Evolutionary conservation across 2,888 invertebrate genomes (phyloP), one percentile per base, ranked within the genome.

Genomic region (Chloroclystis v-ata): DNA sequence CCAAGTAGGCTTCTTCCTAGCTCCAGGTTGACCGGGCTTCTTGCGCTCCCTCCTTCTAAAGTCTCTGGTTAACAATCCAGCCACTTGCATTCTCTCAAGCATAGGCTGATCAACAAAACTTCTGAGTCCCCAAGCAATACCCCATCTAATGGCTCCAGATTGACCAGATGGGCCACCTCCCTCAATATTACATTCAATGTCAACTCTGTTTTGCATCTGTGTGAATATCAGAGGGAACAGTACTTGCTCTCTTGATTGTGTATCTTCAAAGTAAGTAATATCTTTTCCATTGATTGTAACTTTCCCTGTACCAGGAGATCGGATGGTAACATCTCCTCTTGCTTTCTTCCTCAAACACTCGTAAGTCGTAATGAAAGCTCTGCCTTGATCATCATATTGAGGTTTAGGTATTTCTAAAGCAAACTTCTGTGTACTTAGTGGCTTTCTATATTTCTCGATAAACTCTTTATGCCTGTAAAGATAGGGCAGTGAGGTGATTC

Each of bases 1-100:
- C 98, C 98, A 98, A 52, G 97, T 97, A 69, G 92, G 94, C 77
- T 96, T 96, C 73, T 92, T 93, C 65, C 98, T 92, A 12, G 98
- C 97, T 61, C 95, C 95, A 64, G 92, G 92, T 82, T 97, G 97
- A 5, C 97, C 98, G 42, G 93, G 94, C 91, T 97, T 97, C 91
- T 97, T 96, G 60, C 98, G 91, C 81, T 98, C 98, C 47, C 91
- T 90, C 12, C 83, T 84, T 43, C 98, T 89, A 53, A 89, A 90
- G 77, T 97, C 98, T 65, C 90, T 89, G 12, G 95, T 95, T 37
- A 98, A 82, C 48, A 98, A 83, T 29, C 98, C 98, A 77, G 97
- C 96, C 56, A 97, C 75, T 85, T 96, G 91, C 96, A 98, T 95
- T 70, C 91, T 91, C 73, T 97, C 94, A 43, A 94, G 78, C 84